Evolutionary conservation across 2,888 invertebrate species (phyloP), one percentile per base, ranked within the genome.

Genomic region (Dorcus hopei): DNA sequence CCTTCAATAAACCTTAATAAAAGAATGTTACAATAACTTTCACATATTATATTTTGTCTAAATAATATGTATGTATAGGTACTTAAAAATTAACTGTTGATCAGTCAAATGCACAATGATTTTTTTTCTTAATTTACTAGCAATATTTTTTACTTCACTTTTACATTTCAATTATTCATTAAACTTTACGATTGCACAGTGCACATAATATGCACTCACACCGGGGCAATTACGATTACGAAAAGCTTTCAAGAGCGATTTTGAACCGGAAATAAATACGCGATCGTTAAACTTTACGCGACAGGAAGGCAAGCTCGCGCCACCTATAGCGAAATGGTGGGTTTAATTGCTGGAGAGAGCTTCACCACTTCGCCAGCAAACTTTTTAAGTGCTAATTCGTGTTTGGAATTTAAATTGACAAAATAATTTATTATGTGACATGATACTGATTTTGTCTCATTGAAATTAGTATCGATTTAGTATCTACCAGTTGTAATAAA

Each of bases 301-400:
- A 43, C 43, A 11, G 52, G 26, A 33, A 33, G 42, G 52, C 16
- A 41, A 9, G 45, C 45, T 4, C 9, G n/a, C 49, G 56, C 59
- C 59, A 59, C 56, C 59, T 59, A 59, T 41, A 23, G 49, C 26
- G 26, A 33, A 33, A 41, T 23, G 49, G 54, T 52, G 52, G 52
- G 48, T 59, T 59, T 55, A 59, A 59, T 59, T 55, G 55, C 48
- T 48, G 45, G 48, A 51, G 42, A 58, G 50, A 52, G 59, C 59
- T 52, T 49, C 45, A 52, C 23, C 45, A 50, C 48, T 56, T 33
- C 59, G 56, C 45, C 55, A 40, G 43, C 49, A 56, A 59, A 59
- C 55, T 59, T 59, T 59, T 59, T 54, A 65, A 66, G 65, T 65
- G 66, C 66, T 64, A 66, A 66, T 65, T 66, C 66, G 62, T 65